phyloP scores from a whole-genome alignment of 2,888 invertebrate genomes.

The Drosophila nigricruria region DNA sequence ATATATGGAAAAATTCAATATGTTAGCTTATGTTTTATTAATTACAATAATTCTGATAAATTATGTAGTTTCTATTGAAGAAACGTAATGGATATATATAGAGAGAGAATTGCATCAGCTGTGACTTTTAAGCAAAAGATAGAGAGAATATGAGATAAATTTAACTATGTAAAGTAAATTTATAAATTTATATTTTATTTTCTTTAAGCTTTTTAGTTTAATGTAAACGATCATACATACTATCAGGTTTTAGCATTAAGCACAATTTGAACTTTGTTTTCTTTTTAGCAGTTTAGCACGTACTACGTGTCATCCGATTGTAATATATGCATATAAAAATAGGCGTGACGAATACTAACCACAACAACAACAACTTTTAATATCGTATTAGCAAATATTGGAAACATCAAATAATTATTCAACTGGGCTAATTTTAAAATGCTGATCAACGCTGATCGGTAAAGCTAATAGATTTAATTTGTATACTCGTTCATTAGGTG shows the following conservation, averaged over 20 bases:
- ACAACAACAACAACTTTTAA: constrained; percentile 15
- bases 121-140: neutral
- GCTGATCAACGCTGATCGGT: constrained; percentile 51
- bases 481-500: neutral
- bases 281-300: constrained; percentile 33
- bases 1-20: neutral
- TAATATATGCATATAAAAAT: constrained; percentile 37
- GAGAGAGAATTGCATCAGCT: neutral
- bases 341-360: constrained; percentile 53
- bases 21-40: neutral
- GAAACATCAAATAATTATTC: constrained; percentile 56
- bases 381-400: constrained; percentile 35
- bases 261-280: constrained; percentile 13
- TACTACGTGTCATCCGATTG: constrained; percentile 24
- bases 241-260: neutral
- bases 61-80: neutral
- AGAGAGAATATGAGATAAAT: neutral
- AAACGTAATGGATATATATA: constrained; percentile 5
- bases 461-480: constrained; percentile 6
- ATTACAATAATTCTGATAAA: neutral
- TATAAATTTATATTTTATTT: neutral
- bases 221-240: constrained; percentile 1
- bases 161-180: neutral
- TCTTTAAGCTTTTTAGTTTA: neutral
- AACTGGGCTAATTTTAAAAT: constrained; percentile 73